Evolutionary conservation across 2,888 invertebrate genomes (phyloP).

Genomic region (Eupsilia transversa): DNA sequence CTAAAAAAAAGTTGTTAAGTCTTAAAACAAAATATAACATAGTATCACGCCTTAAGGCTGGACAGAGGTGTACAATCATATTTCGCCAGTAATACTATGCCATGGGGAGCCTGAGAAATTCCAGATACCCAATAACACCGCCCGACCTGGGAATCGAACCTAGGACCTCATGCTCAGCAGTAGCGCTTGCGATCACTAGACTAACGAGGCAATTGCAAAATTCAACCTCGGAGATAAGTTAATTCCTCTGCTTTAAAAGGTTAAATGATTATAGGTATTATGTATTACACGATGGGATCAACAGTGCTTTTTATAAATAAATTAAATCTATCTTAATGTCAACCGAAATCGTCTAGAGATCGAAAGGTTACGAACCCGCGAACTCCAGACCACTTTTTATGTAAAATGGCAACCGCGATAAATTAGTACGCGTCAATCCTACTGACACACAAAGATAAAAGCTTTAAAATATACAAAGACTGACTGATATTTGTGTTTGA

Average conservation of each 20-base stretch:
- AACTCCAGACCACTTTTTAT: constrained; percentile 6
- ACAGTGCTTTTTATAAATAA: not conserved
- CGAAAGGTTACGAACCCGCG: constrained; percentile 26
- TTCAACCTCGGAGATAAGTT: constrained; percentile 3
- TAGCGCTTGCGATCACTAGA: too few species aligned
- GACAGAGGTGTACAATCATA: too few species aligned
- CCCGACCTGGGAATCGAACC: too few species aligned
- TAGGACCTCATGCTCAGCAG: too few species aligned
- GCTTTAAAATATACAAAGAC: not conserved
- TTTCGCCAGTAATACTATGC: too few species aligned
- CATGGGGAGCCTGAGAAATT: too few species aligned
- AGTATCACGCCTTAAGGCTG: too few species aligned
- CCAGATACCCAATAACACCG: too few species aligned
- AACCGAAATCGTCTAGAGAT: constrained; percentile 30
- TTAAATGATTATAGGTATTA: not conserved
- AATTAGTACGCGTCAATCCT: not conserved
- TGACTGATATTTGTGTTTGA: not conserved
- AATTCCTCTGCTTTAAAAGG: constrained; percentile 13
- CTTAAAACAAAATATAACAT: too few species aligned
- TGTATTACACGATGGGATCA: constrained; percentile 13
- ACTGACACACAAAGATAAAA: not conserved
- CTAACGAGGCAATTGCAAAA: not conserved
- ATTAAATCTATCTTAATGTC: not conserved
- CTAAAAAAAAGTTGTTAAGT: too few species aligned
- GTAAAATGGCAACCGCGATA: not conserved